Conservation (phyloP, 2,113 vertebrate genomes). For the Ophthalmolycus amberensis region DNA sequence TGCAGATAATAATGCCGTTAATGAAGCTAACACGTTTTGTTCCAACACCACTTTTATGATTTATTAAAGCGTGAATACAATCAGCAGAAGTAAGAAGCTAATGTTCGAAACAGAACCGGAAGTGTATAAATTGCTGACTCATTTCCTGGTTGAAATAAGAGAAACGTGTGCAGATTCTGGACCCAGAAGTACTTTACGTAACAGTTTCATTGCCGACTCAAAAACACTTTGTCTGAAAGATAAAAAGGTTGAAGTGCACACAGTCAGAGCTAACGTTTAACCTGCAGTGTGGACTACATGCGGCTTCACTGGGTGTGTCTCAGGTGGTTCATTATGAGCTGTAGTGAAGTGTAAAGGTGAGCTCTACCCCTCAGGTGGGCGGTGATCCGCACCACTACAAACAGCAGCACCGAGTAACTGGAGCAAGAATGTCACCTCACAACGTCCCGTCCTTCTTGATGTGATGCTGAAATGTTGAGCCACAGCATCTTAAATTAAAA, state of each 20-base stretch:
- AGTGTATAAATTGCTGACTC: too few relatives aligned
- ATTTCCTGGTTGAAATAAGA: too few relatives aligned
- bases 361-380: neutral
- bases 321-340: slow-evolving; percentile 10
- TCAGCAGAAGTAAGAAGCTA: too few relatives aligned
- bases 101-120: too few relatives aligned
- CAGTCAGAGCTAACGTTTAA: neutral
- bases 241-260: neutral
- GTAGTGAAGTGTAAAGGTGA: neutral
- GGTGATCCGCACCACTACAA: neutral
- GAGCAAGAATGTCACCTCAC: neutral
- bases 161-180: neutral
- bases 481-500: neutral
- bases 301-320: neutral
- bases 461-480: neutral
- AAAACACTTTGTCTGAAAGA: neutral
- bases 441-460: neutral
- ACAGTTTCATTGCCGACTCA: neutral
- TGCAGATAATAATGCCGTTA: too few relatives aligned
- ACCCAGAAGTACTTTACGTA: neutral
- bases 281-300: neutral
- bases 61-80: too few relatives aligned
- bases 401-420: neutral
- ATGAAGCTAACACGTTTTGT: too few relatives aligned
- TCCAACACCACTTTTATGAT: too few relatives aligned